Conservation (phyloP, 1,140 invertebrate genomes). For the Carcinoscorpius rotundicauda region DNA sequence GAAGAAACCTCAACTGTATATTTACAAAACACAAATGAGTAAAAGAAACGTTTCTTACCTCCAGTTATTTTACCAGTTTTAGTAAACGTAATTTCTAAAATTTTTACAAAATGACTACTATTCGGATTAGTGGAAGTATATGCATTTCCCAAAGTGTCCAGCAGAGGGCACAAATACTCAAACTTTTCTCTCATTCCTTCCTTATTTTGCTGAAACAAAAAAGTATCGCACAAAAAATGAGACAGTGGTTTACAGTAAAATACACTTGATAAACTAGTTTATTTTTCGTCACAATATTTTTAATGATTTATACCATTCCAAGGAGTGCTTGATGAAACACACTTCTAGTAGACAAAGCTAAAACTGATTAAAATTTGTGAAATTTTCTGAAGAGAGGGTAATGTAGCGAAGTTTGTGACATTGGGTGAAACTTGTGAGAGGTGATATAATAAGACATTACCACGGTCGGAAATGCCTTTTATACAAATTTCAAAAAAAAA, state of each 20-base stretch:
- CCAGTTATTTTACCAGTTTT: constrained; percentile 58
- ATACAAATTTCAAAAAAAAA: no score
- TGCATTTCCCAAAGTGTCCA: constrained; percentile 79
- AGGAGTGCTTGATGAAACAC: neutral
- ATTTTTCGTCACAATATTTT: neutral
- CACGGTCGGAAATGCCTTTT: no score
- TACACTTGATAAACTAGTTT: neutral
- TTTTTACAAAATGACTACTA: constrained; percentile 71
- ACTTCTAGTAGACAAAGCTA: no score
- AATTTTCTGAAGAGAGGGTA: no score
- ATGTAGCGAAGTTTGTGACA: no score
- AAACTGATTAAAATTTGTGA: no score
- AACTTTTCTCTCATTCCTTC: constrained; percentile 45
- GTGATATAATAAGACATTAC: no score
- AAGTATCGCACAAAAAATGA: neutral
- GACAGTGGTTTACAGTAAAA: neutral
- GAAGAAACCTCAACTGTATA: no score
- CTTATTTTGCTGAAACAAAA: constrained; percentile 8
- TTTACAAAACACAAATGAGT: no score
- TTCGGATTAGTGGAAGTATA: constrained; percentile 69
- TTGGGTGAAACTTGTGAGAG: no score
- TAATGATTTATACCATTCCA: neutral
- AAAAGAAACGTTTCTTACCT: constrained; percentile 44
- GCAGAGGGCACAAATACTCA: constrained; percentile 65
- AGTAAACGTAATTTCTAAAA: constrained; percentile 59